Evolutionary conservation across 2,888 invertebrate species (phyloP).

Genomic region (Ligdia adustata): DNA sequence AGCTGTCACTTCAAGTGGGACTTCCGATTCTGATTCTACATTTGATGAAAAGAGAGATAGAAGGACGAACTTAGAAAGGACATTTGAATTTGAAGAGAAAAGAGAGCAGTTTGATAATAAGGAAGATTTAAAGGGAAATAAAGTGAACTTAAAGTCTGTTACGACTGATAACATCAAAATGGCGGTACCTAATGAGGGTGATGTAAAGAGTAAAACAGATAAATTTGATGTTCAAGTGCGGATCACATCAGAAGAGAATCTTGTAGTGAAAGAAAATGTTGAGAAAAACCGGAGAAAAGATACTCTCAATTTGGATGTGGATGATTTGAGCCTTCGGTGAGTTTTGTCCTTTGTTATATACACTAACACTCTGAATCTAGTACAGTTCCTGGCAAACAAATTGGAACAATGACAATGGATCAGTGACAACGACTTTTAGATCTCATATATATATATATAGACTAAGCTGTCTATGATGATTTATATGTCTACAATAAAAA

Average conservation of each 20-base stretch:
- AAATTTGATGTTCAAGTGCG: constrained; percentile 79
- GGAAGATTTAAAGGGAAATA: constrained; percentile 52
- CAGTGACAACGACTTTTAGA: no score
- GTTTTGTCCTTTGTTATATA: constrained; percentile 15
- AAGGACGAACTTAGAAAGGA: constrained; percentile 42
- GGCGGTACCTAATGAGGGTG: constrained; percentile 77
- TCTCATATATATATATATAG: no score
- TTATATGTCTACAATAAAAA: no score
- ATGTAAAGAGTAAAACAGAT: constrained; percentile 68
- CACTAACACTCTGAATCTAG: no score
- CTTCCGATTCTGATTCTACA: constrained; percentile 68
- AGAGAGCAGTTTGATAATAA: constrained; percentile 57
- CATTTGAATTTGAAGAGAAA: constrained; percentile 56
- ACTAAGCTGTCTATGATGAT: no score
- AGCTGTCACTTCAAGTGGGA: constrained; percentile 60
- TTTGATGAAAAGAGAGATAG: constrained; percentile 51
- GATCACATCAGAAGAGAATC: constrained; percentile 78
- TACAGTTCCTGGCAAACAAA: no score
- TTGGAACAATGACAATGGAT: no score
- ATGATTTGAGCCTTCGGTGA: constrained; percentile 81
- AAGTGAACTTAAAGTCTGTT: constrained; percentile 57
- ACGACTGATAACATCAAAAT: constrained; percentile 72
- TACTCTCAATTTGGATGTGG: constrained; percentile 79
- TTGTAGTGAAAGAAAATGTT: constrained; percentile 67
- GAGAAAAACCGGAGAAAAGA: constrained; percentile 65